Conservation (phyloP, 2,888 invertebrate genomes). For the Campoplex nolae region DNA sequence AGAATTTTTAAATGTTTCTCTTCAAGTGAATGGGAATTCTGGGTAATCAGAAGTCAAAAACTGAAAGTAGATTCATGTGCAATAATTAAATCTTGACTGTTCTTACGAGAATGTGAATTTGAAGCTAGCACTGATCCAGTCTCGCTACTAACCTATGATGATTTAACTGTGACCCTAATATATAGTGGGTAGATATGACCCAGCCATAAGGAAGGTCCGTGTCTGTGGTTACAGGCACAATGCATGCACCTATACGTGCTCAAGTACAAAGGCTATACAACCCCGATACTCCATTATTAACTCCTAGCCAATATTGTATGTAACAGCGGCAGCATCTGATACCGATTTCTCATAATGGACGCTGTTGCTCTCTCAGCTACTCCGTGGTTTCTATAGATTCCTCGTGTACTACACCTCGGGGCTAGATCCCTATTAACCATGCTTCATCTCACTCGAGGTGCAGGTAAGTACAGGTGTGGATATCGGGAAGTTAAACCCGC, state of each 20-base stretch:
- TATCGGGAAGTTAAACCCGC: conserved; percentile 79
- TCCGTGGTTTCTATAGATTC: conserved; percentile 6
- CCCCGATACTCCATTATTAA: conserved; percentile 80
- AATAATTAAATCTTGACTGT: neutral
- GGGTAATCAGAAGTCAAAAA: neutral
- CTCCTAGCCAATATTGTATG: conserved; percentile 73
- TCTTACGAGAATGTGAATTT: neutral
- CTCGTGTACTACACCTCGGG: conserved; percentile 49
- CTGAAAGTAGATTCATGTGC: neutral
- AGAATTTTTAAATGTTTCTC: neutral
- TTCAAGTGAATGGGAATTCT: neutral
- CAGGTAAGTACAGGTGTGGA: conserved; percentile 83
- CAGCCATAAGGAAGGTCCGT: conserved; percentile 29
- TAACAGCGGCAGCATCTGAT: conserved; percentile 46
- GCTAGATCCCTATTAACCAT: conserved; percentile 73
- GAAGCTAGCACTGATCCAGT: neutral
- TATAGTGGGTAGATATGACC: neutral
- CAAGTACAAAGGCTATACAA: conserved; percentile 77
- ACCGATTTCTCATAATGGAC: conserved; percentile 80
- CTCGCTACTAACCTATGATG: neutral
- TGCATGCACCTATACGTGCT: conserved; percentile 75
- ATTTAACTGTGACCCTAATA: neutral
- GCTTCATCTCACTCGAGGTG: conserved; percentile 79
- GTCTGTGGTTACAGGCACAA: conserved; percentile 38
- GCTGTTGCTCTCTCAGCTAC: conserved; percentile 39